These are phyloP conservation scores for Pedionomus torquatus DNA, from an alignment of 2,113 vertebrate genomes.

Conservation along the genomic window DNA sequence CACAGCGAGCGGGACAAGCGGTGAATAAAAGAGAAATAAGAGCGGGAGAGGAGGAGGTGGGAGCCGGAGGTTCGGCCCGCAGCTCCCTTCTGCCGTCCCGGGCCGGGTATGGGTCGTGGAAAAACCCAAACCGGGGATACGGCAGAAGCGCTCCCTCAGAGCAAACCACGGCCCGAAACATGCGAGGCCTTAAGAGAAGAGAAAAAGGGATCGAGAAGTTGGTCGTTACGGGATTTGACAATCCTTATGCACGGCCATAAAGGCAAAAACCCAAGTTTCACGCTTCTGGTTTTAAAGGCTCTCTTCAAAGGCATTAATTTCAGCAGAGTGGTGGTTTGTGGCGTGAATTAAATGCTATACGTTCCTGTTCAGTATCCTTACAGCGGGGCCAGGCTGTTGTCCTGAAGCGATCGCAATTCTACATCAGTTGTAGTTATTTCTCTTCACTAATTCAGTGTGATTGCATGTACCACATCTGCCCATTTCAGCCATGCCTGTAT, in stretches of 20 bases:
- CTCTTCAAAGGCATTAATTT: not conserved
- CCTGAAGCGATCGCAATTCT: not conserved
- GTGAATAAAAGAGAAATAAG: not conserved
- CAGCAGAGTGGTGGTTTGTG: not conserved
- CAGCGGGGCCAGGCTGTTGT: not conserved
- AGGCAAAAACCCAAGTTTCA: not conserved
- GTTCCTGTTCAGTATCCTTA: not conserved
- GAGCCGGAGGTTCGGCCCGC: not conserved
- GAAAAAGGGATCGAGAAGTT: not conserved
- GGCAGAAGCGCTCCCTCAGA: not conserved
- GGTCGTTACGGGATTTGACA: not conserved
- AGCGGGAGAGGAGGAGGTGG: not conserved
- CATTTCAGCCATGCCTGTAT: not conserved
- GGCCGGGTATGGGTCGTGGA: fast-evolving
- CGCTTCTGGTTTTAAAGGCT: not conserved
- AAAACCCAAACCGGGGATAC: fast-evolving
- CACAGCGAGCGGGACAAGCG: not conserved
- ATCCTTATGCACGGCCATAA: not conserved
- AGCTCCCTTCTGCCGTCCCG: too few species aligned
- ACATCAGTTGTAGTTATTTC: not conserved
- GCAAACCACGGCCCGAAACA: not conserved
- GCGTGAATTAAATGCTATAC: not conserved
- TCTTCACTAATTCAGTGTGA: not conserved
- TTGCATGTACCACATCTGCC: not conserved
- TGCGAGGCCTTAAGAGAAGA: not conserved